Base-by-base conservation (phyloP, 2,113 vertebrate genomes). In the Thomomys bottae region DNA sequence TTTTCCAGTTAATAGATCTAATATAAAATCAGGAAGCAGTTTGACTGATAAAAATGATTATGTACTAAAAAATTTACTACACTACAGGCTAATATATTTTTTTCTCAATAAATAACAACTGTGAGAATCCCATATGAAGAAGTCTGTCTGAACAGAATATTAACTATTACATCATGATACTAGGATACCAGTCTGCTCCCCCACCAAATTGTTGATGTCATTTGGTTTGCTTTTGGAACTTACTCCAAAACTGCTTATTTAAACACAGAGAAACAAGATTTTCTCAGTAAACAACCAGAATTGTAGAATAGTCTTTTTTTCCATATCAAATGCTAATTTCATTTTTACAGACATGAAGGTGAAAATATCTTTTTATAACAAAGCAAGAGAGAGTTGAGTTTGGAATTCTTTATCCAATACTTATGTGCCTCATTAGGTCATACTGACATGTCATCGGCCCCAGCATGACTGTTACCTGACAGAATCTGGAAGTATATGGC, bases 21-120 rank as follows among this genome's bases (percentile, higher is more conserved):
- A 87, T 88, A 49, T 84, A 84, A 95, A 93, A 84, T 86, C 3
- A 80, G 17, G 93, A 80, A 68, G 70, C n/a, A 83, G 21, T 85
- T 64, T 91, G 78, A 54, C 30, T 87, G 59, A 78, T 89, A 94
- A 84, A 91, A 75, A 72, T 84, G 68, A 61, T 72, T 61, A 88
- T 76, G 36, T 88, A 34, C 77, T 72, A 92, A 83, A 90, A 95
- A 94, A 79, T 77, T 89, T 68, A 66, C 49, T 84, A 32, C 2
- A 75, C 38, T 82, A 32, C 18, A 84, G 38, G 26, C 54, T 92
- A 88, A 59, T 70, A 83, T 57, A 81, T 84, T 88, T 80, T 80
- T 91, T 26, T 84, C 40, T 67, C 87, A 26, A 70, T 79, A 93
- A 84, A 38, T 76, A 79, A 61, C 38, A 57, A 49, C 26, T 87